A percentile compares a stretch with the other conserved stretches of the same genome.
phyloP scores from a whole-genome alignment of 2,797 vertebrate species.

The Ammospiza maritima region DNA sequence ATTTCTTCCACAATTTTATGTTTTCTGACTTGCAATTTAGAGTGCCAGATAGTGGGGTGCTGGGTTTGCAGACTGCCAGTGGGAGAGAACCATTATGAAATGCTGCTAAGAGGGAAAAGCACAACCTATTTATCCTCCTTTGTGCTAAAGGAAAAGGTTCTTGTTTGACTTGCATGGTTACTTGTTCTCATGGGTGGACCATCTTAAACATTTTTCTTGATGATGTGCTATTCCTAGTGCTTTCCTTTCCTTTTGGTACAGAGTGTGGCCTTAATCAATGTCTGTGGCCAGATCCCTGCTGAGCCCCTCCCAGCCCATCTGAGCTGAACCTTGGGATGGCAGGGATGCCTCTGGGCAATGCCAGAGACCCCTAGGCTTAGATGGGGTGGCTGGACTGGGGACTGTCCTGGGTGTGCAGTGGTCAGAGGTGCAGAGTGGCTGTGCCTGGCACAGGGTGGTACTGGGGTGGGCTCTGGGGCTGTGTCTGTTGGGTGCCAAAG shows the following conservation, averaged over 20 bases:
- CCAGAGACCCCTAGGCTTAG: neutral
- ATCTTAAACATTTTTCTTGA: neutral
- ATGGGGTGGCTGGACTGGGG: neutral
- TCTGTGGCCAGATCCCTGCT: neutral
- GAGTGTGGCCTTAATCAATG: neutral
- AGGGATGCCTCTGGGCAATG: neutral
- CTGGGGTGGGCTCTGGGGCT: fast-evolving
- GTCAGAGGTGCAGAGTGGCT: fast-evolving
- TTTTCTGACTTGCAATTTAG: neutral
- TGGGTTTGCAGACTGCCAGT: neutral
- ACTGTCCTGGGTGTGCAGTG: neutral
- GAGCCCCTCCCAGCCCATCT: too few species aligned
- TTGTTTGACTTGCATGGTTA: neutral
- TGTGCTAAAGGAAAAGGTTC: neutral
- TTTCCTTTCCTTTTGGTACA: neutral
- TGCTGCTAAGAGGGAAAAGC: neutral
- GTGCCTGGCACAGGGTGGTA: fast-evolving
- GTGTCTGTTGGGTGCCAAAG: neutral
- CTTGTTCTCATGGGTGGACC: neutral
- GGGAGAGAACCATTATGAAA: neutral
- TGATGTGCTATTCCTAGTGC: neutral
- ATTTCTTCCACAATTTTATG: neutral
- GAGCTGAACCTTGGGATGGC: neutral
- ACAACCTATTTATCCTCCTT: neutral
- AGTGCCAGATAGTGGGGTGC: fast-evolving